Base-by-base conservation (phyloP, 2,797 vertebrate species). In the Pyrocephalus nanus region DNA sequence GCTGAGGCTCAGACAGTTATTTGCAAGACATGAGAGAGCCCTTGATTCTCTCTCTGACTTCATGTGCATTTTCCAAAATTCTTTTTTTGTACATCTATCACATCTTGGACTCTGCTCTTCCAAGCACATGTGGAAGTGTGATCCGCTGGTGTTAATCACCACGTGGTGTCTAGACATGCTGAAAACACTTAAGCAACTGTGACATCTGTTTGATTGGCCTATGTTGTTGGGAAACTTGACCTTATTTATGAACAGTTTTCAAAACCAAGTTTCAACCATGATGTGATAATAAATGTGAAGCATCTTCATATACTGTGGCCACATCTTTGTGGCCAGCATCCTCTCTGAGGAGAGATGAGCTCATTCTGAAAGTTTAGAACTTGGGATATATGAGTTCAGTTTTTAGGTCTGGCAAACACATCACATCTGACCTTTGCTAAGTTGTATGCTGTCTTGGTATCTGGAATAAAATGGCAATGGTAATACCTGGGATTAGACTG, bases 151-250 rank as follows among this genome's bases (percentile, higher is more conserved):
- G 83, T 93, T 95, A 86, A 92, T 91, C 83, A 79, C 77, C 86
- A 86, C 67, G 71, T 92, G 90, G 57, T 90, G 92, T 96, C 96
- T 97, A 96, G 91, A 95, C 94, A 71, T 67, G 77, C 67, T 93
- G 91, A 71, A 93, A 96, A 86, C 96, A 92, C 82, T 93, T 93
- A 67, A 76, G 80, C 80, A 95, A 95, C 64, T 74, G 74, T 85
- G 90, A 93, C 95, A 94, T 94, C 80, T 95, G 88, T 74, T 95
- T 81, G 67, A n/a, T 90, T 81, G 60, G 64, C 65, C 80, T 58
- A 0, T 50, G 74, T 80, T 92, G 61, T 95, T 96, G 75, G 47
- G 85, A 94, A 96, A 91, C 58, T 81, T 72, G 73, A 73, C 81
- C 61, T 95, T 80, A 80, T 95, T 96, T 92, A 85, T 0, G 1